Evolutionary conservation across 2,113 vertebrate species (phyloP), one percentile per base, ranked within the genome.

Genomic region (Atlantisia rogersi): DNA sequence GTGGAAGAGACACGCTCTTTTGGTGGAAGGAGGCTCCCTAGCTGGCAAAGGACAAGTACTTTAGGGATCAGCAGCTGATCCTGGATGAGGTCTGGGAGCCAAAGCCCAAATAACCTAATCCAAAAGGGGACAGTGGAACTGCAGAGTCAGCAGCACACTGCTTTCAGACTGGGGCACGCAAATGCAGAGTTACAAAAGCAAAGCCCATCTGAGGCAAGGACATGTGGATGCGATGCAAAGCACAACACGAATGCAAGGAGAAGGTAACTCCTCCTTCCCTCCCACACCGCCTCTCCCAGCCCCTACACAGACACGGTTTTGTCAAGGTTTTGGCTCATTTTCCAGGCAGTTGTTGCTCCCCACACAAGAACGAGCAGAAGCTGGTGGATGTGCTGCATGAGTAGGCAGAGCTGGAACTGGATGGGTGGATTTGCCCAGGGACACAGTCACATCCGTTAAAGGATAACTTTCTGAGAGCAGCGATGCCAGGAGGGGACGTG

Each of bases 1-100:
- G 31, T 26, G 78, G 0, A 20, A 10, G 55, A 40, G n/a, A 26
- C 2, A 2, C 17, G 8, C 39, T 12, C 1, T 8, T 18, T 31
- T 60, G 70, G 3, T 31, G 64, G 26, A 40, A 71, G 59, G 56
- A 44, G 21, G 11, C 11, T 71, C 60, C 18, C 53, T 35, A 31
- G 17, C 42, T n/a, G 46, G 15, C 35, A 24, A 2, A 37, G 62
- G 62, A n/a, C 40, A 40, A 62, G 44, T 26, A 12, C 48, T 67
- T 74, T 22, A 44, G 53, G 80, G 58, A 25, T 17, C 32, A 44
- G 58, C 59, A 44, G 17, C 82, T 64, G 64, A 28, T 46, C 42
- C 55, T 48, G 37, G 39, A 8, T 10, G 59, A 73, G 37, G 6
- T 56, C 31, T n/a, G 37, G 62, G 37, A 12, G 19, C n/a, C 50